Conservation (phyloP, 2,113 vertebrate species). For the Poicephalus meyeri region DNA sequence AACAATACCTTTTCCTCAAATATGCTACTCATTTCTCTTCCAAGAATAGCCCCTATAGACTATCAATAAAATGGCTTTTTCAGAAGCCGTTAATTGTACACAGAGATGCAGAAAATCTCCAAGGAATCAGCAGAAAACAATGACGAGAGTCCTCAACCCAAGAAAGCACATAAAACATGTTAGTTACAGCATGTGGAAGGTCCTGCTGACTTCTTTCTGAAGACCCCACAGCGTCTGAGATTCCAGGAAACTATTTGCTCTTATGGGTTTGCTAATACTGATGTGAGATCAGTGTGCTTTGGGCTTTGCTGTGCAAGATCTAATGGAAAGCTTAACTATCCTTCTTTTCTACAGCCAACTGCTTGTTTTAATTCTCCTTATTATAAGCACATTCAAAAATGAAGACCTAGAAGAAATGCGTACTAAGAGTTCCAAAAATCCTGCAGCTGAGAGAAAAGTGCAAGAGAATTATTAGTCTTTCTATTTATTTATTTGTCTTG, state of each 20-base stretch:
- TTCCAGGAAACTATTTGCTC: conserved; percentile 26
- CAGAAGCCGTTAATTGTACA: background rate
- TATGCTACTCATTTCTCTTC: background rate
- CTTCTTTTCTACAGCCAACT: background rate
- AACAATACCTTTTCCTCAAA: background rate
- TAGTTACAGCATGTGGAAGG: background rate
- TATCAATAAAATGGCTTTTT: background rate
- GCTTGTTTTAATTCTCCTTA: background rate
- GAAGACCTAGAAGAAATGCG: background rate
- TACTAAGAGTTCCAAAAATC: background rate
- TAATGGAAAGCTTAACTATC: background rate
- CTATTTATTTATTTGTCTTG: conserved; percentile 36
- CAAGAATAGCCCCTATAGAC: background rate
- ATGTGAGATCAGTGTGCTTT: background rate
- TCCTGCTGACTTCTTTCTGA: background rate
- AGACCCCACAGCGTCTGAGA: background rate
- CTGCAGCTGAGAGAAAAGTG: background rate
- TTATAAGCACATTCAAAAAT: background rate
- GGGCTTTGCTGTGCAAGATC: background rate
- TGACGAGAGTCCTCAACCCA: background rate
- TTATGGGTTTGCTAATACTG: background rate
- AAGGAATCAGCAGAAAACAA: conserved; percentile 13
- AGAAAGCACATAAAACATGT: background rate
- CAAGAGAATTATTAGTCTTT: background rate
- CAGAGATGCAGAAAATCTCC: conserved; percentile 13